Evolutionary conservation across 2,797 vertebrate genomes (phyloP), one percentile per base, ranked within the genome.

Genomic region (Thunnus albacares): DNA sequence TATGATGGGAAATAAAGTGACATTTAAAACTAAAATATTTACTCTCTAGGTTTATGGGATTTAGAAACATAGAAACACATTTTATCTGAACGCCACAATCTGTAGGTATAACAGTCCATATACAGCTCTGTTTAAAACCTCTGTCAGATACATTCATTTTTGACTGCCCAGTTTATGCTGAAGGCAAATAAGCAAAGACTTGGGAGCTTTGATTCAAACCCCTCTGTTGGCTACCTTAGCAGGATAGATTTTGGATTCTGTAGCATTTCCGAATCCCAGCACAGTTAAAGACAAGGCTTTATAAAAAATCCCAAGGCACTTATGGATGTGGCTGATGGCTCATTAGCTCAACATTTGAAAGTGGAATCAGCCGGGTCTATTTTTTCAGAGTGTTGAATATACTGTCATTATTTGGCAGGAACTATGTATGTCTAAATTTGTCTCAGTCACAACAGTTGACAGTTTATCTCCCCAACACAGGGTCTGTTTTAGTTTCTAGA

Each of bases 271-370:
- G 51, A 78, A 79, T 87, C 73, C 81, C 67, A 71, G 63, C 79
- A 73, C 66, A 70, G 70, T 65, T 75, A 47, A 24, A 57, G 71
- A 76, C 49, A 3, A 60, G 57, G 53, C 75, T 84, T 89, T 74
- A 68, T 71, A 30, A 86, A 86, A 84, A 86, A 71, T 81, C 87
- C 84, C 81, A 67, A 61, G 79, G 67, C 76, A 80, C 66, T 79
- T 72, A 47, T 3, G 56, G 79, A 85, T 83, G 82, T 49, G 65
- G 82, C 83, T 87, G 76, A 79, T 75, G 74, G 84, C 86, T 90
- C 87, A 90, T 91, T 91, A 88, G 71, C 75, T 81, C 79, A 79
- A 49, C 66, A 76, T 83, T 85, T 85, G 67, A 87, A 91, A 89
- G 84, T 70, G 9, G 59, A 87, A 84, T 90, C 75, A 70, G 41